phyloP scores from a whole-genome alignment of 2,888 invertebrate species.

The Ceratothoa steindachneri region DNA sequence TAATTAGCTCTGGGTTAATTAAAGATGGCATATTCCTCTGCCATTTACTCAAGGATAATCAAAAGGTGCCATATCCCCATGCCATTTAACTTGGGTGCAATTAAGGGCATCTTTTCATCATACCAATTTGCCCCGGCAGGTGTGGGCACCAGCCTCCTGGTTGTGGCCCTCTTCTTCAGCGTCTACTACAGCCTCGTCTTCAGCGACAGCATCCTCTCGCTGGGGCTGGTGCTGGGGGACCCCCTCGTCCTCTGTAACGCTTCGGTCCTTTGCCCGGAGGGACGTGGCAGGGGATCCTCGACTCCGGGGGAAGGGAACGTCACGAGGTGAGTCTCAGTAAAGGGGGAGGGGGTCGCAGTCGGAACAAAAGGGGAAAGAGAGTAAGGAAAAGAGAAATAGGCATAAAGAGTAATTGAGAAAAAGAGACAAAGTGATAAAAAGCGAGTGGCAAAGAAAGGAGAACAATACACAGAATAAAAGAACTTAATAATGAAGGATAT shows the following conservation, averaged over 20 bases:
- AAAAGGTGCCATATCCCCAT: too few relatives aligned
- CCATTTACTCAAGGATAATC: too few relatives aligned
- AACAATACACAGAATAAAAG: neutral
- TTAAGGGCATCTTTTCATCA: too few relatives aligned
- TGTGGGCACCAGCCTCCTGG: slow-evolving; percentile 86
- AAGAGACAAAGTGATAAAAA: neutral
- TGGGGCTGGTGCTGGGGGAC: slow-evolving; percentile 81
- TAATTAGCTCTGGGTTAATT: too few relatives aligned
- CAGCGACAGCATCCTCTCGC: slow-evolving; percentile 88
- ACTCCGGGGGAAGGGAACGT: too few relatives aligned
- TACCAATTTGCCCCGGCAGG: slow-evolving; percentile 60
- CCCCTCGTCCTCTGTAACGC: slow-evolving; percentile 77
- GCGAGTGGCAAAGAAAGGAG: slow-evolving; percentile 3
- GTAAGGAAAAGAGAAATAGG: neutral
- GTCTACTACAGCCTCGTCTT: slow-evolving; percentile 94
- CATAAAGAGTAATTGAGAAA: neutral
- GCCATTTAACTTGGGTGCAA: too few relatives aligned
- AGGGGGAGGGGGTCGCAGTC: too few relatives aligned
- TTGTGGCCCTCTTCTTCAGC: slow-evolving; percentile 90
- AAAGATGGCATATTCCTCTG: too few relatives aligned
- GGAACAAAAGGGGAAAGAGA: neutral
- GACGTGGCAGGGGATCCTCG: too few relatives aligned
- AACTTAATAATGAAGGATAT: too few relatives aligned
- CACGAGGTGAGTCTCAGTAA: too few relatives aligned
- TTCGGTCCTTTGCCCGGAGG: too few relatives aligned